Base-by-base conservation (phyloP, 2,888 invertebrate species). In the Stictocephala bisonia region DNA sequence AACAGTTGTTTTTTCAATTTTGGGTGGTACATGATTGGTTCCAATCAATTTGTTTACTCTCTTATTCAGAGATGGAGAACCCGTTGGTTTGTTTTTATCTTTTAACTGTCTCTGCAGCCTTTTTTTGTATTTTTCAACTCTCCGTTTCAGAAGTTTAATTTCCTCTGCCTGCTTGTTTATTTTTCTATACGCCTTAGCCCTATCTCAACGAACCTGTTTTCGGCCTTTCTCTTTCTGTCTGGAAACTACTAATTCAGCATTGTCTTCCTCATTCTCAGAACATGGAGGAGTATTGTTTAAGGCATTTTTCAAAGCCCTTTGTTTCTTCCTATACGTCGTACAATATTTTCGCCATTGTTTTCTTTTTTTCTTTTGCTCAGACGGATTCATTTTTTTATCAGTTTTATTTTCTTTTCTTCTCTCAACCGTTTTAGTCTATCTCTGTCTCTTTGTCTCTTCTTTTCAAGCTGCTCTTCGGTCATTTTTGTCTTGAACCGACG, bases 341-440 rank as follows among this genome's bases (percentile, higher is more conserved):
- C 11, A 48, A 48, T 48, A 48, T n/a, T 48, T 48, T 48, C 15
- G 9, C 50, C 50, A 48, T 48, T 27, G 29, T 29, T 60, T 26
- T 6, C 35, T 60, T 9, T 15, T 26, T 60, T 20, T 29, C 18
- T 60, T 60, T 3, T 15, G 3, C 7, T 7, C 18, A 20, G 2
- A 13, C 1, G 29, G 29, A n/a, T 60, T 29, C 60, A 60, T 60
- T 60, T 48, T n/a, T 48, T 15, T 13, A 48, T 48, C 15, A n/a
- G 50, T 48, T 48, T 60, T 35, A 60, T 60, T 60, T 29, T 60
- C 35, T 60, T 60, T 29, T 60, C 60, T 60, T 60, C 60, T 31
- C 60, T 60, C 18, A 60, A 60, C 18, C 60, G 29, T 15, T 60
- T 29, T 31, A 4, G 60, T 60, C 60, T 2, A n/a, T 60, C 60